Evolutionary conservation across 2,888 invertebrate species (phyloP), one percentile per base, ranked within the genome.

Genomic region (Eretmocerus hayati): DNA sequence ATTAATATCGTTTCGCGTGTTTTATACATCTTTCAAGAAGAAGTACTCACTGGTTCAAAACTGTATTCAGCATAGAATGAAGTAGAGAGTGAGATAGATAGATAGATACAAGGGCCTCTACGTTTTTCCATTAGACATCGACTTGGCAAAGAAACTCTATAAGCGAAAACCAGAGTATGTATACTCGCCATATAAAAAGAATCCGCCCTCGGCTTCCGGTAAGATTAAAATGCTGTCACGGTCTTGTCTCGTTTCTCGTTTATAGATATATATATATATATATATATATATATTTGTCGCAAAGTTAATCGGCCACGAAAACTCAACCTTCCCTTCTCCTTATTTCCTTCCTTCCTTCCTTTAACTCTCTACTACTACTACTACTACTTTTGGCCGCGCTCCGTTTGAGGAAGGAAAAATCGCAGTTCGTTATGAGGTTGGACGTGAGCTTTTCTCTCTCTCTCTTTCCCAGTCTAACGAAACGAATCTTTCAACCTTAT

Each of bases 231-330:
- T 41, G 32, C 31, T 35, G 37, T 48, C 40, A 42, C 31, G 45
- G 42, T 45, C 32, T 40, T 31, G 46, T 38, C 46, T 48, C 40
- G 46, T 41, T 50, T 48, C 43, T n/a, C 52, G 26, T 50, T 47
- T 47, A 47, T 39, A 52, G 40, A 50, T 54, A n/a, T n/a, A n/a
- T n/a, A n/a, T n/a, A n/a, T n/a, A n/a, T n/a, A n/a, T n/a, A n/a
- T n/a, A n/a, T n/a, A n/a, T n/a, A n/a, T n/a, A n/a, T n/a, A 48
- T 50, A 47, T 48, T 51, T 54, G 45, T 48, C 37, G 39, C 47
- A 22, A 16, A 46, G 44, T 41, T 52, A 47, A 54, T 47, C 41
- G 47, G 47, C 47, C 44, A 41, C 41, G 43, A 51, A 51, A 33
- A 22, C 21, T 42, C 20, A 19, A 18, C 15, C 45, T 9, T 15